phyloP scores from a whole-genome alignment of 1,140 invertebrate genomes.

The Pseudomyrmex concolor region DNA sequence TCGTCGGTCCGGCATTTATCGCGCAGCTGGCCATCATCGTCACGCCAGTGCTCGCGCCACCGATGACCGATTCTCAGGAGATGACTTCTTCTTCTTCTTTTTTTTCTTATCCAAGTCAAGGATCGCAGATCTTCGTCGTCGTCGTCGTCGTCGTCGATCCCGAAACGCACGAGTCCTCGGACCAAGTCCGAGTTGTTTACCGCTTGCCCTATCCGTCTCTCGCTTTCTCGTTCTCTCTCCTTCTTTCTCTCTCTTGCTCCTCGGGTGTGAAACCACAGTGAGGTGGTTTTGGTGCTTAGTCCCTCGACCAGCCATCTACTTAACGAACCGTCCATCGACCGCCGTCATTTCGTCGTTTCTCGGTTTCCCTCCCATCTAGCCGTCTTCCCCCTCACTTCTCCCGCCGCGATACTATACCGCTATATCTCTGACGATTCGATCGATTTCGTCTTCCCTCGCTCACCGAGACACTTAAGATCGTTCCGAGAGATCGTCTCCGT shows the following conservation, averaged over 20 bases:
- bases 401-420: conserved; percentile 50
- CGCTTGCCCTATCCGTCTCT: conserved; percentile 48
- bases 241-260: conserved; percentile 72
- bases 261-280: conserved; percentile 85
- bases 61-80: conserved; percentile 19
- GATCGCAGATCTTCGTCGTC: conserved; percentile 31
- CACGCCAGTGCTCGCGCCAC: conserved; percentile 42
- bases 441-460: conserved; percentile 55
- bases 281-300: conserved; percentile 84
- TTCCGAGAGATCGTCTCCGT: background rate
- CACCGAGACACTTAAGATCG: conserved; percentile 32
- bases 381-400: conserved; percentile 63
- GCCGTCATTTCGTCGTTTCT: conserved; percentile 83
- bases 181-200: conserved; percentile 71
- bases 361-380: conserved; percentile 78
- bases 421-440: conserved; percentile 53
- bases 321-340: conserved; percentile 83
- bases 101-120: background rate
- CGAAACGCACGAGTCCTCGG: conserved; percentile 66
- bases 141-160: conserved; percentile 47
- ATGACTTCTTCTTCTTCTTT: conserved; percentile 4
- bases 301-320: conserved; percentile 82
- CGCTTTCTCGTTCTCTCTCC: background rate
- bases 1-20: conserved; percentile 21
- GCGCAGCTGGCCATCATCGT: conserved; percentile 41